phyloP scores from a whole-genome alignment of 2,113 vertebrate genomes.

The Ictalurus furcatus region DNA sequence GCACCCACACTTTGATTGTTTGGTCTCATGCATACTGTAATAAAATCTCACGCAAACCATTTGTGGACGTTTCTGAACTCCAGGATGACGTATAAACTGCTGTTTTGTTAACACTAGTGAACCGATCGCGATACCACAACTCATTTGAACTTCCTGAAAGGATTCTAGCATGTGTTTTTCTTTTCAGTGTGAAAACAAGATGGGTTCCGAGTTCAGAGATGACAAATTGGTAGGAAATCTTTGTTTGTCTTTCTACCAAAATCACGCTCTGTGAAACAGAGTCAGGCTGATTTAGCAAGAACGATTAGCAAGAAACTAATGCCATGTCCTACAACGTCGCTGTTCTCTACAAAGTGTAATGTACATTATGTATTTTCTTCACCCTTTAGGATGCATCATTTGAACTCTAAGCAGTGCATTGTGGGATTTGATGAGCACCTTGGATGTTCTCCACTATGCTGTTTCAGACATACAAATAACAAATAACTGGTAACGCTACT shows the following conservation, averaged over 20 bases:
- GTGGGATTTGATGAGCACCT: background rate
- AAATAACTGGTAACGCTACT: background rate
- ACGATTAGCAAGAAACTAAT: background rate
- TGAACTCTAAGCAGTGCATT: background rate
- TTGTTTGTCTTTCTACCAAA: background rate
- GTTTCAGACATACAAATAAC: no score
- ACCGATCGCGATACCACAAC: background rate
- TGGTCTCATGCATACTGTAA: constrained; percentile 43
- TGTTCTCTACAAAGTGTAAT: background rate
- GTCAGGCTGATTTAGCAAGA: background rate
- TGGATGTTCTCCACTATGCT: no score
- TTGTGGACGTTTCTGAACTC: constrained; percentile 25
- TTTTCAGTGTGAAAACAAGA: background rate
- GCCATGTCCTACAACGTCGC: background rate
- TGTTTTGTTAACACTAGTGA: constrained; percentile 25
- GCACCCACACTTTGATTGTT: constrained; percentile 33
- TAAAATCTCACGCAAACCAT: constrained; percentile 31
- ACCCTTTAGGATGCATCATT: background rate
- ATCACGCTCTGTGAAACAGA: background rate
- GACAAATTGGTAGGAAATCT: background rate
- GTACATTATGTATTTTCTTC: background rate
- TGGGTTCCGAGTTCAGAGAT: no score
- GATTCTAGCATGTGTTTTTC: background rate
- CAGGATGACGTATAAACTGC: constrained; percentile 13
- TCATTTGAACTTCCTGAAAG: constrained; percentile 5